Evolutionary conservation across 1,140 invertebrate species (phyloP).

Genomic region (Helicorthomorpha holstii): DNA sequence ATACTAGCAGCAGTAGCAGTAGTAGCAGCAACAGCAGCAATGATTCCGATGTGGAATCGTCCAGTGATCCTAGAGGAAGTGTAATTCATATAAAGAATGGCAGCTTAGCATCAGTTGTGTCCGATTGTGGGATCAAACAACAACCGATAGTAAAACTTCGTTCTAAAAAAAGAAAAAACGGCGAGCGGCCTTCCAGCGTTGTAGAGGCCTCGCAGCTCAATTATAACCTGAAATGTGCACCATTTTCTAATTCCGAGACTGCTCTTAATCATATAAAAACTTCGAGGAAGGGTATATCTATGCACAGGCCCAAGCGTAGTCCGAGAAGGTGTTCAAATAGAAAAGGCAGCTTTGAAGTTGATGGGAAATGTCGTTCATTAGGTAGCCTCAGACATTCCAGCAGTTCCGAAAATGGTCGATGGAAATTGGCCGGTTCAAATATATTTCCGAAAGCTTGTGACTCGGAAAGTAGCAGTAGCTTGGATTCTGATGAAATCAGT

Average conservation of each 20-base stretch:
- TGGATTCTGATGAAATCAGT: not conserved
- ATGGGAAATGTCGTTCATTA: slow-evolving; percentile 3
- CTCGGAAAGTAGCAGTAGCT: not conserved
- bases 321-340: not conserved
- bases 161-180: slow-evolving; percentile 26
- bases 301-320: not conserved
- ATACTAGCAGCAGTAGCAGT: slow-evolving; percentile 40
- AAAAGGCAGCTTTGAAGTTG: not conserved
- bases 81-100: slow-evolving; percentile 26
- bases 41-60: slow-evolving; percentile 32
- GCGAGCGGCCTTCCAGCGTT: slow-evolving; percentile 61
- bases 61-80: slow-evolving; percentile 45
- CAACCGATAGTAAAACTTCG: slow-evolving; percentile 19
- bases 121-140: slow-evolving; percentile 11
- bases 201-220: slow-evolving; percentile 55
- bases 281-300: too few species aligned
- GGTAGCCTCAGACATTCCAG: slow-evolving; percentile 3
- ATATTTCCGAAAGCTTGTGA: not conserved
- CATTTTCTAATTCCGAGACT: slow-evolving; percentile 71
- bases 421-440: not conserved
- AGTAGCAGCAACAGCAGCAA: slow-evolving; percentile 37
- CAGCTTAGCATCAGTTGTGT: slow-evolving; percentile 11
- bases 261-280: slow-evolving; percentile 51
- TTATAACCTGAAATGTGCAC: slow-evolving; percentile 28
- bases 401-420: not conserved